A percentile compares a stretch with the other conserved stretches of the same genome.
These are phyloP conservation scores for Trachemys scripta DNA, from an alignment of 2,113 vertebrate species.

Conservation along the genomic window DNA sequence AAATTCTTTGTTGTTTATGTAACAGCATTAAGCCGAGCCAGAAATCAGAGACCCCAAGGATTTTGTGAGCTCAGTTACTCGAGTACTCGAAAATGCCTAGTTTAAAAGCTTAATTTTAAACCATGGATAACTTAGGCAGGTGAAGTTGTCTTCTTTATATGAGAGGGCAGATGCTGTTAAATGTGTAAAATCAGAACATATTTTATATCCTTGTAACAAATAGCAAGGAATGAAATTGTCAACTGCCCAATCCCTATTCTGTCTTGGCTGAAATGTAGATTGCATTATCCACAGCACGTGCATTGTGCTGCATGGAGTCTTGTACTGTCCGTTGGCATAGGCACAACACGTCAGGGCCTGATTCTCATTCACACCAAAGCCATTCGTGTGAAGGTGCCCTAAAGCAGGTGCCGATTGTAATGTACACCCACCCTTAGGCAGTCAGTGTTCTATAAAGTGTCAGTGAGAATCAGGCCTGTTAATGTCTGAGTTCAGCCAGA, in stretches of 20 bases:
- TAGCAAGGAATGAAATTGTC: background rate
- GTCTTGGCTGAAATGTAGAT: background rate
- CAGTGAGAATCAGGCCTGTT: background rate
- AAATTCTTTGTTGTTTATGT: conserved; percentile 82
- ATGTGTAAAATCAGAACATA: conserved; percentile 27
- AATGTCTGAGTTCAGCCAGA: background rate
- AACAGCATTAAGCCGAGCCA: conserved; percentile 49
- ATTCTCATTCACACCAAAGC: background rate
- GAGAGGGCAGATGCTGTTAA: background rate
- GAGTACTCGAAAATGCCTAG: conserved; percentile 7
- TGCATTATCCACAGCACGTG: conserved; percentile 6
- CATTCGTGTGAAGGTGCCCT: background rate
- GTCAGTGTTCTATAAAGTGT: background rate
- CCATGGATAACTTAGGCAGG: background rate
- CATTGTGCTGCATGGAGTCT: background rate
- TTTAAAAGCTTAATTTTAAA: conserved; percentile 8
- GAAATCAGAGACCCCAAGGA: background rate
- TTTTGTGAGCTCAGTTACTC: background rate
- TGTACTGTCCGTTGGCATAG: background rate
- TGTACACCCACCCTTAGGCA: background rate
- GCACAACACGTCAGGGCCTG: background rate
- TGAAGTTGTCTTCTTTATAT: background rate
- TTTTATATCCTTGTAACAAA: conserved; percentile 8
- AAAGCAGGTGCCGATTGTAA: background rate
- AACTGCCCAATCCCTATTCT: background rate